phyloP scores from a whole-genome alignment of 2,113 vertebrate genomes.

The Agapornis roseicollis region DNA sequence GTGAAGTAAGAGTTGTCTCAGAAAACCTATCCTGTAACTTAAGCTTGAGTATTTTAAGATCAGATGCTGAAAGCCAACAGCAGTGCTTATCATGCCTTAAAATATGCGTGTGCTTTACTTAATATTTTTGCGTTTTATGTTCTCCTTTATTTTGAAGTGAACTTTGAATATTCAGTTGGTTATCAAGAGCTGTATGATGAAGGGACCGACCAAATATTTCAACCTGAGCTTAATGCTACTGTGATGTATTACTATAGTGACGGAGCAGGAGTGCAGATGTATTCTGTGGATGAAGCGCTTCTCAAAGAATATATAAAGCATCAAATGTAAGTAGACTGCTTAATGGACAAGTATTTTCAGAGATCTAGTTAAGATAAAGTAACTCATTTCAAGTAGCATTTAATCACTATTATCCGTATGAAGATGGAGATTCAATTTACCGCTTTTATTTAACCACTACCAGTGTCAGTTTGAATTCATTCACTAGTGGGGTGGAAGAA shows the following conservation, averaged over 20 bases:
- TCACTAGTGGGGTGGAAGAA: not conserved
- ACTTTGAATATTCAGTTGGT: conserved; percentile 82
- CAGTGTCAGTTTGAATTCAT: not conserved
- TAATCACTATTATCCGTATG: not conserved
- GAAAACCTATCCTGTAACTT: not conserved
- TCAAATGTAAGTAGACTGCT: conserved; percentile 87
- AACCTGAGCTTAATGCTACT: conserved; percentile 79
- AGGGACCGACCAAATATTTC: conserved; percentile 69
- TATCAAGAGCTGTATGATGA: conserved; percentile 81
- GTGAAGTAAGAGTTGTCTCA: not conserved
- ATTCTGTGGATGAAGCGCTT: conserved; percentile 89
- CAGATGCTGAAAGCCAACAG: not conserved
- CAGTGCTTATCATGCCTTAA: not conserved
- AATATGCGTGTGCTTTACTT: not conserved
- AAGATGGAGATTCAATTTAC: not conserved
- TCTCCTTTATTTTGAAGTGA: conserved; percentile 75
- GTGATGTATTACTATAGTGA: conserved; percentile 95
- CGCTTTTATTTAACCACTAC: not conserved
- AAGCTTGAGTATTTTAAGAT: not conserved
- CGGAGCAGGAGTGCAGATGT: conserved; percentile 89
- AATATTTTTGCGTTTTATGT: not conserved
- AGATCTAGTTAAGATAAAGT: not conserved
- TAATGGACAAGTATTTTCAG: not conserved
- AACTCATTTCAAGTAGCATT: not conserved
- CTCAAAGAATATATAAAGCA: conserved; percentile 96